phyloP scores from a whole-genome alignment of 2,113 vertebrate genomes.

The Leucopsar rothschildi region DNA sequence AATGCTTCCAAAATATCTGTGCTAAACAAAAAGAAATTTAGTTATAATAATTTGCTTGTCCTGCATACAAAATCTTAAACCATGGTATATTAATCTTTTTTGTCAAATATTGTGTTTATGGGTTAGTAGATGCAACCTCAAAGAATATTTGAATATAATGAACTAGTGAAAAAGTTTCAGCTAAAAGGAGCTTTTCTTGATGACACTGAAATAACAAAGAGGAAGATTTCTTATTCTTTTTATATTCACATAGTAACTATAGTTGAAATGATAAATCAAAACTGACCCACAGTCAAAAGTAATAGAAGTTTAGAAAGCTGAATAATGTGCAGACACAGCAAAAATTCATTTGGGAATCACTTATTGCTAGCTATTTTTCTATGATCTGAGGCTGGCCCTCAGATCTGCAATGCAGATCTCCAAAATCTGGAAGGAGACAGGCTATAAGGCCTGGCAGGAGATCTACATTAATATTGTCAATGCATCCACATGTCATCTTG shows the following conservation, averaged over 20 bases:
- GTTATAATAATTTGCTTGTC: background rate
- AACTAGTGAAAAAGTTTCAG: background rate
- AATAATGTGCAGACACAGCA: constrained; percentile 31
- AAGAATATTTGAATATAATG: background rate
- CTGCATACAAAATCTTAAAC: background rate
- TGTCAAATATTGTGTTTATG: constrained; percentile 20
- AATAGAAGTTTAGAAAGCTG: constrained; percentile 30
- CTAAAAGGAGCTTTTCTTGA: background rate
- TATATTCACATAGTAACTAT: background rate
- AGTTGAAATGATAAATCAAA: constrained; percentile 44
- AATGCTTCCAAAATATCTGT: constrained; percentile 8
- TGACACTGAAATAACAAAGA: background rate
- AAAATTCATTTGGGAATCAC: constrained; percentile 49
- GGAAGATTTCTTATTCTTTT: background rate
- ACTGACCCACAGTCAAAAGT: constrained; percentile 35
- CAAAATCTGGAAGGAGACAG: background rate
- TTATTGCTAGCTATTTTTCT: constrained; percentile 4
- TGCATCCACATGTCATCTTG: background rate
- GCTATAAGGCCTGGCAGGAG: background rate
- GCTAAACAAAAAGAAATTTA: constrained; percentile 34
- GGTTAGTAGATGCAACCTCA: background rate
- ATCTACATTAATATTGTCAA: background rate
- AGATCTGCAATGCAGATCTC: constrained; percentile 53
- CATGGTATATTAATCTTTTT: background rate
- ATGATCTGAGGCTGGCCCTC: background rate